Conservation (phyloP, 1,140 invertebrate genomes). For the Halictus rubicundus region DNA sequence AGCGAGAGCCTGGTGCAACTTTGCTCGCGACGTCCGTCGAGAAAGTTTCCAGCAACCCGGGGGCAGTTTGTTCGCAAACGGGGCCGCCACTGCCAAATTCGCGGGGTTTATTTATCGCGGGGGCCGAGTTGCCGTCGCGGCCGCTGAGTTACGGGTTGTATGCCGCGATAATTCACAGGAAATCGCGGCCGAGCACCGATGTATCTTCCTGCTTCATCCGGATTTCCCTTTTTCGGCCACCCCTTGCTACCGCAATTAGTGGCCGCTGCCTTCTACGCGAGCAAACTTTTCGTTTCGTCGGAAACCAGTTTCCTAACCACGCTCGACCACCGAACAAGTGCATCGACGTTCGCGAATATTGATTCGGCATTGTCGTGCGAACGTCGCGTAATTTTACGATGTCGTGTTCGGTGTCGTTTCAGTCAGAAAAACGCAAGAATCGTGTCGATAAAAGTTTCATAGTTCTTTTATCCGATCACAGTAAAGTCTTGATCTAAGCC, state of each 20-base stretch:
- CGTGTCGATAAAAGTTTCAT: too few relatives aligned
- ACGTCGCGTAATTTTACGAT: too few relatives aligned
- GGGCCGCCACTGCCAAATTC: slow-evolving; percentile 16
- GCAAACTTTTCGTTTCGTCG: neutral
- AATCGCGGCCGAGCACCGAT: neutral
- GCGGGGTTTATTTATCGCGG: slow-evolving; percentile 32
- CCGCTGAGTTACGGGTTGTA: neutral
- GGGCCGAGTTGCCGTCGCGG: neutral
- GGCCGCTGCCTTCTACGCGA: neutral
- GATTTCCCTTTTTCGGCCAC: neutral
- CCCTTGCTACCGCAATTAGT: neutral
- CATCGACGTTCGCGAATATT: too few relatives aligned
- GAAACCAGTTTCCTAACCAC: too few relatives aligned
- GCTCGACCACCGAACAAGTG: too few relatives aligned
- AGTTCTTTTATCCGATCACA: too few relatives aligned
- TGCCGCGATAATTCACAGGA: neutral
- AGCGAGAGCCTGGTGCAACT: slow-evolving; percentile 3
- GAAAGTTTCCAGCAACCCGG: neutral
- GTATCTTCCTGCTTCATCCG: neutral
- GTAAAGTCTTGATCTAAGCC: too few relatives aligned
- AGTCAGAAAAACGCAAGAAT: too few relatives aligned
- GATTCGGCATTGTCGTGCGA: too few relatives aligned
- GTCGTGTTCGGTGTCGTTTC: too few relatives aligned
- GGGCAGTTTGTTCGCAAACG: slow-evolving; percentile 14
- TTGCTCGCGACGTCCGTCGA: neutral